These are phyloP conservation scores for Sussaba pulchella DNA, from an alignment of 2,888 invertebrate genomes.

Conservation along the genomic window DNA sequence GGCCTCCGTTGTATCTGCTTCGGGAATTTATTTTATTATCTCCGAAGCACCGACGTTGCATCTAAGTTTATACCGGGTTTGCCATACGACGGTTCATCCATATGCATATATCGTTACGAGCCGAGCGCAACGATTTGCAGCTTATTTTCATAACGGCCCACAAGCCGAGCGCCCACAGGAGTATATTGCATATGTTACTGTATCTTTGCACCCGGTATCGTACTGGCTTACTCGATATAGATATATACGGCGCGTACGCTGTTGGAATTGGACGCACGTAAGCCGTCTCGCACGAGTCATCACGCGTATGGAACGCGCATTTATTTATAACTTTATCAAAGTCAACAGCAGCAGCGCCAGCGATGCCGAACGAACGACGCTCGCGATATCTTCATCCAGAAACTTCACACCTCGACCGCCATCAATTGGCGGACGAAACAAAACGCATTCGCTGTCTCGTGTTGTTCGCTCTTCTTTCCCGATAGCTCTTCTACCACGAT, in stretches of 20 bases:
- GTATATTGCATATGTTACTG: not conserved
- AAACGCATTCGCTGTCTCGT: slow-evolving; percentile 13
- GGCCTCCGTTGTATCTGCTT: not conserved
- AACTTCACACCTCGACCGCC: slow-evolving; percentile 37
- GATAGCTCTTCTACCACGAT: not conserved
- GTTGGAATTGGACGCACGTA: slow-evolving; percentile 25
- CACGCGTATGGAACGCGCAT: slow-evolving; percentile 56
- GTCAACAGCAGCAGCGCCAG: slow-evolving; percentile 49
- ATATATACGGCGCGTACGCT: not conserved
- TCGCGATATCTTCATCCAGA: slow-evolving; percentile 52
- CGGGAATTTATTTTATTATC: slow-evolving; percentile 36
- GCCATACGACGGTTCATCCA: slow-evolving; percentile 44
- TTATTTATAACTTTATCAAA: slow-evolving; percentile 67
- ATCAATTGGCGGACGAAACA: slow-evolving; percentile 18
- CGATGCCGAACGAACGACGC: slow-evolving; percentile 34
- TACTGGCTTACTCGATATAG: slow-evolving; percentile 45
- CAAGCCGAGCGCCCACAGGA: slow-evolving; percentile 39
- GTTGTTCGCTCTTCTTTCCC: not conserved
- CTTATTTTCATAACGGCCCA: slow-evolving; percentile 64
- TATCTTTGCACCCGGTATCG: slow-evolving; percentile 40
- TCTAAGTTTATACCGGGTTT: slow-evolving; percentile 24
- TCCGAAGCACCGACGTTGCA: slow-evolving; percentile 18
- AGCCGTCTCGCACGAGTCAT: slow-evolving; percentile 55
- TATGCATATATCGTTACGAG: slow-evolving; percentile 41
- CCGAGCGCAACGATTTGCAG: slow-evolving; percentile 56